Conservation (phyloP, 2,797 vertebrate species). For the Sebastes iracundus region DNA sequence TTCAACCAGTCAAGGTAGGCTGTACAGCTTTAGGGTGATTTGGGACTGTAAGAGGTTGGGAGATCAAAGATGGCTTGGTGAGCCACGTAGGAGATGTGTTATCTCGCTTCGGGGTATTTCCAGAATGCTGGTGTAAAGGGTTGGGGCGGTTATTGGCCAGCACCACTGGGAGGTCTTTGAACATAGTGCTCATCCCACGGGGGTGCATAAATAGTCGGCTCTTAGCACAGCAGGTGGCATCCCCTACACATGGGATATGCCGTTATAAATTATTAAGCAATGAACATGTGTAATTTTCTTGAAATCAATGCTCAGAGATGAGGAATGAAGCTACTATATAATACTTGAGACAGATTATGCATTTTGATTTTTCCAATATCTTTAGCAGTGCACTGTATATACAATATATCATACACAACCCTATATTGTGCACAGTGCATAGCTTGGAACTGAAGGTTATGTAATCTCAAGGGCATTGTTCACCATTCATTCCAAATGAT, state of each 20-base stretch:
- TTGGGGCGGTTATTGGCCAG: background rate
- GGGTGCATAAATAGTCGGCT: background rate
- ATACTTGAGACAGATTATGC: background rate
- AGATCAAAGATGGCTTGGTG: conserved; percentile 42
- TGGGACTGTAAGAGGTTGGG: background rate
- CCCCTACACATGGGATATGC: background rate
- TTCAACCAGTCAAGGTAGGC: background rate
- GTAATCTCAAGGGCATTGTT: conserved; percentile 32
- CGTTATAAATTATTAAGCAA: background rate
- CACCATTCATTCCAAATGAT: conserved; percentile 27
- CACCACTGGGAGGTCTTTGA: conserved; percentile 28
- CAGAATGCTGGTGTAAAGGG: background rate
- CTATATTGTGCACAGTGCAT: background rate
- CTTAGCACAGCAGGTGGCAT: background rate
- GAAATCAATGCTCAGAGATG: background rate
- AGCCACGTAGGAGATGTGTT: background rate
- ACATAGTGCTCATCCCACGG: background rate
- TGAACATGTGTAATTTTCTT: background rate
- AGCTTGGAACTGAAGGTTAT: background rate
- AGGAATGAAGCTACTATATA: background rate
- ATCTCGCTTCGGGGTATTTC: conserved; percentile 32
- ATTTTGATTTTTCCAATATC: background rate
- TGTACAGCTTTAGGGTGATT: background rate
- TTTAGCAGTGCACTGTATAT: background rate
- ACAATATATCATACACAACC: background rate